Base-by-base conservation (phyloP, 2,113 vertebrate genomes). In the Cynopterus brachyotis region DNA sequence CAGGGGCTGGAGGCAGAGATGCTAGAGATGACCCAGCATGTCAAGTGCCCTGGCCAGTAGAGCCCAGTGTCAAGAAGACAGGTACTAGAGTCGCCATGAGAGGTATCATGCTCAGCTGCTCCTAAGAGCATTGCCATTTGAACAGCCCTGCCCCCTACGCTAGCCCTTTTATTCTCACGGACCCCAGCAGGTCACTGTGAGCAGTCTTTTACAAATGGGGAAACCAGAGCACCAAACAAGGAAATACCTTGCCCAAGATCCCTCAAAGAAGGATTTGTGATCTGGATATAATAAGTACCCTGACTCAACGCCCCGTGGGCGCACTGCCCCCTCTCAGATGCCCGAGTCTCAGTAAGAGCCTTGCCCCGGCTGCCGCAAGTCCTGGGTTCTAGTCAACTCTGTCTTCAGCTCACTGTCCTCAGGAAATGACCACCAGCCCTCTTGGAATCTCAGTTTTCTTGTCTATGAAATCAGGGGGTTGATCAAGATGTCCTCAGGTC, bases 311-410 rank as follows among this genome's bases (percentile, higher is more conserved):
- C 32, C 47, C 70, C 8, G 11, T 1, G 4, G 28, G 30, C 0
- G 0, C 42, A 32, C 6, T 6, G 3, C 2, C 17, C 75, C 64
- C 3, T 2, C 57, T 73, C 24, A n/a, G 45, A 13, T 4, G 35
- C 35, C 75, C 55, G 20, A n/a, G 24, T 42, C 37, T 55, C 6
- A 8, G 53, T 4, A 12, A 69, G 0, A 69, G n/a, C 64, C 17
- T 19, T 3, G 50, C 19, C 30, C 5, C 4, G 55, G 55, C 69
- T 19, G 32, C 64, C 45, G 3, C n/a, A 11, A 59, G 20, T n/a
- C 55, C 84, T 5, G n/a, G 30, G 22, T 42, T 88, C 75, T 20
- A 32, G 16, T 55, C 42, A 32, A 1, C 64, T 45, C 79, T 47
- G 8, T n/a, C 59, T 72, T 15, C 20, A 64, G 47, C 55, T 91